Evolutionary conservation across 2,888 invertebrate species (phyloP), one percentile per base, ranked within the genome.

Genomic region (Sesia apiformis): DNA sequence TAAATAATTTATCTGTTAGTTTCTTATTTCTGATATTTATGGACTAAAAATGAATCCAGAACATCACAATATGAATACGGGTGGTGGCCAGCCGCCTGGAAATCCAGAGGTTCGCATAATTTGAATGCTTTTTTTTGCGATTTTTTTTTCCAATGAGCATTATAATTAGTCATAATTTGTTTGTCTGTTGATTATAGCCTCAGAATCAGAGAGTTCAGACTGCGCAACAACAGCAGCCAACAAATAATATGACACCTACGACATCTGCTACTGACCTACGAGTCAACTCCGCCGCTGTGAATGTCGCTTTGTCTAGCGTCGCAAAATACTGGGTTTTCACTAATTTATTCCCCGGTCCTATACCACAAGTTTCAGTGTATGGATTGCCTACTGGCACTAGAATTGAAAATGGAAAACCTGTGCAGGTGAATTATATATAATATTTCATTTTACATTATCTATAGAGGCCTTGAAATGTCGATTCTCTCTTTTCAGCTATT

Each of bases 301-400:
- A 92, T 76, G 93, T 94, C 70, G 93, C 94, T 72, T 90, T 94
- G 84, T 93, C 93, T 75, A 93, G 92, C 85, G 94, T 94, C 71
- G 94, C 94, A 63, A 95, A 95, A 81, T 95, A 95, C 81, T 95
- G 94, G 95, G 94, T 95, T 74, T 92, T 95, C 78, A 94, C 95
- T 60, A 95, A 95, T 91, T 89, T 95, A 63, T 93, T 95, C 75
- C 95, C 94, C 55, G 93, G 93, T 56, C 93, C 94, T 53, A 91
- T 94, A 78, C 93, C 94, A 57, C 94, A 94, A 90, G 94, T 94
- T 54, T 93, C 93, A 52, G 93, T 93, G 54, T 93, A 93, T 75
- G 92, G 92, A 8, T 84, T 93, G 58, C 92, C 93, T 56, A 90
- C 92, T 55, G 89, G 90, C 58, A 84, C 91, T 56, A 90, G 92